Evolutionary conservation across 1,140 invertebrate genomes (phyloP), one percentile per base, ranked within the genome.

Genomic region (Drosophila kepulauana): DNA sequence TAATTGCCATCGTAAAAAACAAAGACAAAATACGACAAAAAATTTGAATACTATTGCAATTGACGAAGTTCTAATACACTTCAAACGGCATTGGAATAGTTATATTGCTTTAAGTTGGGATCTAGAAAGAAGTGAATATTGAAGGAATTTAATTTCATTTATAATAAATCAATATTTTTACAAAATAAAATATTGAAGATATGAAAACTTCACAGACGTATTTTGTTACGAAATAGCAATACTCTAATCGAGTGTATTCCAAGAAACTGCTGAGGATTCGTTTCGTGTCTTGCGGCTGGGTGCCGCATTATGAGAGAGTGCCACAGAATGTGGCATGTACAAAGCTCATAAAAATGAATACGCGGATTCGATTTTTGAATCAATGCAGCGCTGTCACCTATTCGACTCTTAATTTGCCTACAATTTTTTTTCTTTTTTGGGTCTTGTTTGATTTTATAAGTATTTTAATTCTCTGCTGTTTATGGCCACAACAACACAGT

Each of bases 1-100:
- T 89, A 89, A 89, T 89, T 89, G 85, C 81, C 58, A 48, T 89
- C 85, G 86, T 89, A 89, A 89, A 89, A 25, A 85, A 51, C 61
- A 77, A 82, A 74, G 62, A 70, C 20, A 45, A 16, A 66, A 67
- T 61, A 15, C 35, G 35, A 45, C 4, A 52, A 46, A 20, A 11
- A 35, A 11, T 43, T n/a, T 13, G n/a, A 43, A 43, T 43, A 38
- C 8, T 38, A 4, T 43, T 43, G 41, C 41, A 43, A 1, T n/a
- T 13, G 5, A 3, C 48, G 62, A 64, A 64, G n/a, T 30, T 28
- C n/a, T 28, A 28, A 54, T 64, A 54, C 62, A 7, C 62, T 64
- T 10, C 10, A 35, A n/a, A 5, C 10, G 35, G 8, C 10, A 38
- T 8, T 35, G 8, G 8, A 35, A 10, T 35, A 35, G 5, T 33